Base-by-base conservation (phyloP, 2,797 vertebrate genomes). In the Columba guinea region DNA sequence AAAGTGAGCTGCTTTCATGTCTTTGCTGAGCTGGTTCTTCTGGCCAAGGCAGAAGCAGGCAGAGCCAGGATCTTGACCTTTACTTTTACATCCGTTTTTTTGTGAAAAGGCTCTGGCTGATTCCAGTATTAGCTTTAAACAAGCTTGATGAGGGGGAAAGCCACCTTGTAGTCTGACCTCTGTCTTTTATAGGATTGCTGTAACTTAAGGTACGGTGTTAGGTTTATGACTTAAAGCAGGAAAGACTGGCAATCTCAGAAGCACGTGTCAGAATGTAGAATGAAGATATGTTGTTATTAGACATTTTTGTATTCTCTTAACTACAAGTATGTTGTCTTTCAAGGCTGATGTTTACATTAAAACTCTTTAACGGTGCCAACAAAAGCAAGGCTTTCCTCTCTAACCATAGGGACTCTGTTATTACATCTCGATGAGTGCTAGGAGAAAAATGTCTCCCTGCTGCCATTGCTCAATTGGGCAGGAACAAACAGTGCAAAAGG, bases 331-430 rank as follows among this genome's bases (percentile, higher is more conserved):
- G 80, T 64, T 81, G 64, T 75, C 62, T 81, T 90, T 87, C 84
- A 90, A 89, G 58, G 87, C 58, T 0, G 0, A 13, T 92, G 91
- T 95, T 96, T 95, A 88, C 56, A 70, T 94, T 95, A 73, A 79
- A 91, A 67, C 35, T 71, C 51, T 70, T 70, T 68, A 60, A 22
- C 1, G 0, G 39, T 87, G 93, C 93, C 96, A 96, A 90, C 10
- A 94, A 92, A 95, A 94, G 80, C 92, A 92, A 93, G 39, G 39
- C 77, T 94, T 84, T 70, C 80, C 46, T 90, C 68, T 59, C 52
- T 93, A 68, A 96, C 89, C 95, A 87, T 90, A 93, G 89, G 80
- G 88, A 49, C n/a, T 51, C 87, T 95, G 86, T 96, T 95, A 95
- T 93, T 96, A 94, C 26, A 69, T 94, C 75, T 80, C 77, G 91